Conservation (phyloP, 2,797 vertebrate species). For the Malacoctenus gilli region DNA sequence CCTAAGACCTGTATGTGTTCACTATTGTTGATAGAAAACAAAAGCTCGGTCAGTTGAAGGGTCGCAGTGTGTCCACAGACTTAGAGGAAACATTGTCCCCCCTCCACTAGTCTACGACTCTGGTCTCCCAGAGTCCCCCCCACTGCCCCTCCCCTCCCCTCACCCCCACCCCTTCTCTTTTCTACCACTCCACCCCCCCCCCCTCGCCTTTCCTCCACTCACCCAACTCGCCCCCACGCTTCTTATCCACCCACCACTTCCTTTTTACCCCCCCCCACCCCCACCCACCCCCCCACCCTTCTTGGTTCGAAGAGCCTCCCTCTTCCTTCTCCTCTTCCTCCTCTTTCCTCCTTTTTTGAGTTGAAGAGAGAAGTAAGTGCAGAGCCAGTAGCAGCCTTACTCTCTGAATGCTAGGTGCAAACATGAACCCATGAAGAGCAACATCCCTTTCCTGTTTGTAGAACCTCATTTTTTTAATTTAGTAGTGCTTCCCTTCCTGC, state of each 20-base stretch:
- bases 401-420: constrained; percentile 76
- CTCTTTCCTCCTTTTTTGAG: constrained; percentile 81
- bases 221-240: constrained; percentile 56
- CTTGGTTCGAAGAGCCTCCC: constrained; percentile 69
- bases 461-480: constrained; percentile 70
- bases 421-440: constrained; percentile 69
- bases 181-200: constrained; percentile 39
- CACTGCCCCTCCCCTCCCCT: constrained; percentile 33
- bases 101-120: constrained; percentile 45
- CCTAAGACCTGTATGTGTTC: too few relatives aligned
- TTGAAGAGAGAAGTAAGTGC: constrained; percentile 86
- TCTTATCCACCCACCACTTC: constrained; percentile 47
- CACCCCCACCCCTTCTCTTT: constrained; percentile 32
- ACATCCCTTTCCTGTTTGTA: constrained; percentile 67
- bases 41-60: too few relatives aligned
- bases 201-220: constrained; percentile 53
- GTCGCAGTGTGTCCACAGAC: constrained; percentile 52
- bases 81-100: constrained; percentile 59
- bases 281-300: constrained; percentile 56
- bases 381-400: constrained; percentile 84
- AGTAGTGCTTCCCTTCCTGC: constrained; percentile 45
- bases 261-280: constrained; percentile 49
- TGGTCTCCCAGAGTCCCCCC: constrained; percentile 47
- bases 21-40: too few relatives aligned
- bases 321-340: constrained; percentile 71